Conservation (phyloP, 2,888 invertebrate species). For the Thera britannica region DNA sequence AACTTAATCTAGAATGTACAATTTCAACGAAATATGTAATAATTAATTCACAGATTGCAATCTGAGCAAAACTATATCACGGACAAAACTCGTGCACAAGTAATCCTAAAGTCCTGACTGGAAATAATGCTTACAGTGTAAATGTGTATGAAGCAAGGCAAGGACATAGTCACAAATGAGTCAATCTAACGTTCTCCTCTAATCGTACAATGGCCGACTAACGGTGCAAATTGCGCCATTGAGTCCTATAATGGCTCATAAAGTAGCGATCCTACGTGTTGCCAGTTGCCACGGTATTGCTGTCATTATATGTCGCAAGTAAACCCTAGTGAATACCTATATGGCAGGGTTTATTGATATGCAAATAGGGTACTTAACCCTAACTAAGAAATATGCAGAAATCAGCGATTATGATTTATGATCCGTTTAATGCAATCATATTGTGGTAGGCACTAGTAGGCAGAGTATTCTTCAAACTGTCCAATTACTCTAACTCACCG, state of each 20-base stretch:
- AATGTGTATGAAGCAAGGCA: slow-evolving; percentile 25
- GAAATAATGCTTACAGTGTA: slow-evolving; percentile 17
- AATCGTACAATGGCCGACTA: slow-evolving; percentile 24
- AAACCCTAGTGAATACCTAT: slow-evolving; percentile 1
- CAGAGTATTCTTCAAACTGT: slow-evolving; percentile 4
- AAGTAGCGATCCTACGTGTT: not conserved
- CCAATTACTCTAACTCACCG: slow-evolving; percentile 12
- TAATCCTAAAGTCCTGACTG: slow-evolving; percentile 14
- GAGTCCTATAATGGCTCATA: slow-evolving; percentile 15
- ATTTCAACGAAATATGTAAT: not conserved
- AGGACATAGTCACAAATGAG: slow-evolving; percentile 18
- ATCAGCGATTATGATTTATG: too few species aligned
- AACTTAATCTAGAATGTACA: not conserved
- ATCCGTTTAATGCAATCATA: too few species aligned
- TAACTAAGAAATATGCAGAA: too few species aligned
- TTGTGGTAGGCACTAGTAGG: not conserved
- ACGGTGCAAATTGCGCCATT: slow-evolving; percentile 12
- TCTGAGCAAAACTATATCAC: slow-evolving; percentile 1
- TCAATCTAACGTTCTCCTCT: slow-evolving; percentile 20
- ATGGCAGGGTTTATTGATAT: slow-evolving; percentile 5
- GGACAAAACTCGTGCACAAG: slow-evolving; percentile 13
- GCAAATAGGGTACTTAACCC: too few species aligned
- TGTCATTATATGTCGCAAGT: slow-evolving; percentile 16
- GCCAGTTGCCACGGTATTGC: slow-evolving; percentile 4
- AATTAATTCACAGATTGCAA: too few species aligned